Evolutionary conservation across 2,113 vertebrate species (phyloP), one percentile per base, ranked within the genome.

Genomic region (Prunella fulvescens): DNA sequence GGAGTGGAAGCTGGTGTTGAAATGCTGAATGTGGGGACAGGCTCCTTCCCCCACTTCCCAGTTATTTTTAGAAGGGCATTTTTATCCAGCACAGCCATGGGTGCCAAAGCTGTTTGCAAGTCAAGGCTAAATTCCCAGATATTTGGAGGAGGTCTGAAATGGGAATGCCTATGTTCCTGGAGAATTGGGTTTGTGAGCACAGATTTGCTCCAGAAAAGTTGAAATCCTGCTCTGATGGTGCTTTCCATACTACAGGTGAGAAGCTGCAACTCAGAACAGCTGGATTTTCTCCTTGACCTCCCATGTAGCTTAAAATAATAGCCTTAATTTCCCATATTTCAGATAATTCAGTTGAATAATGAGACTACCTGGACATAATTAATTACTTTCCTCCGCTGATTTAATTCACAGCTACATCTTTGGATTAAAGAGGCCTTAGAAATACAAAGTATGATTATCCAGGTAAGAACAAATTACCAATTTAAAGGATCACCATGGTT

Each of bases 31-130:
- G 8, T 2, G 19, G 57, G 53, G 60, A 72, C 51, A 62, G 72
- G n/a, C 47, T 86, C 86, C 76, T 88, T 58, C 47, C 47, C 39
- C 42, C 31, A 73, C 8, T 86, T 78, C 26, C 14, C 4, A 4
- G 50, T 53, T 92, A 91, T 92, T 95, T 96, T 93, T 86, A 60
- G 95, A 66, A 88, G 51, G 72, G 16, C 24, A 10, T 74, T 88
- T 87, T 60, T 47, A 50, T 76, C 62, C 74, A 72, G 62, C 4
- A 1, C 20, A 23, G 53, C 3, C 2, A 33, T 20, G 6, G 2
- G 42, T 80, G 87, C 94, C 93, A 90, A 79, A 87, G 79, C 87
- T 94, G 26, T 58, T 79, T 66, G 40, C 62, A 87, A 96, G 48
- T 51, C 61, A 50, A 57, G n/a, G 48, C 44, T 61, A 35, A 73